Percentiles rank a stretch among this genome's conserved stretches.
phyloP scores from a whole-genome alignment of 2,888 invertebrate genomes.

The Stenolophus ochropezus region DNA sequence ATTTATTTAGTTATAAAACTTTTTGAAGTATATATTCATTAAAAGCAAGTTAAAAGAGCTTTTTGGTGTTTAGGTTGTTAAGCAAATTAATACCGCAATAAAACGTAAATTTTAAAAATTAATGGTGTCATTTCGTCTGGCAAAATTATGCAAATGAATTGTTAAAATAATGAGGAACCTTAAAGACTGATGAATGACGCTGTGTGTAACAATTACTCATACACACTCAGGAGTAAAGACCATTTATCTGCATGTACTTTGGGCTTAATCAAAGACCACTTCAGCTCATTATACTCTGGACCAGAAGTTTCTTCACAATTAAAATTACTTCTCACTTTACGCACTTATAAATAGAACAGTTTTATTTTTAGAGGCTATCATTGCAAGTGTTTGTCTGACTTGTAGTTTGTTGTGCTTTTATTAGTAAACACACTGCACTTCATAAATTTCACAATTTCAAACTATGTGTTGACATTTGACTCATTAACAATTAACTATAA shows the following conservation, averaged over 20 bases:
- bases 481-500: too few relatives aligned
- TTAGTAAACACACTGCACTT: too few relatives aligned
- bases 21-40: conserved; percentile 14
- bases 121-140: conserved; percentile 22
- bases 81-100: conserved; percentile 27
- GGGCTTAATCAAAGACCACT: background rate
- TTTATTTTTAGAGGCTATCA: too few relatives aligned
- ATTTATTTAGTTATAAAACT: conserved; percentile 24
- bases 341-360: too few relatives aligned
- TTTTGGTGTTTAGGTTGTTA: conserved; percentile 10
- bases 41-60: conserved; percentile 24
- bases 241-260: background rate
- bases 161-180: conserved; percentile 15
- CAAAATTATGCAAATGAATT: conserved; percentile 31
- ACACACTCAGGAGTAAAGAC: background rate
- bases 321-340: too few relatives aligned
- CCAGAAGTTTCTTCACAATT: background rate
- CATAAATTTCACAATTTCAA: too few relatives aligned
- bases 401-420: too few relatives aligned
- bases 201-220: conserved; percentile 30
- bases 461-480: too few relatives aligned
- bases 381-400: too few relatives aligned
- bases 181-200: conserved; percentile 11
- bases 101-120: conserved; percentile 21
- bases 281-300: background rate